Evolutionary conservation across 2,888 invertebrate genomes (phyloP).

Genomic region (Conomelus anceps): DNA sequence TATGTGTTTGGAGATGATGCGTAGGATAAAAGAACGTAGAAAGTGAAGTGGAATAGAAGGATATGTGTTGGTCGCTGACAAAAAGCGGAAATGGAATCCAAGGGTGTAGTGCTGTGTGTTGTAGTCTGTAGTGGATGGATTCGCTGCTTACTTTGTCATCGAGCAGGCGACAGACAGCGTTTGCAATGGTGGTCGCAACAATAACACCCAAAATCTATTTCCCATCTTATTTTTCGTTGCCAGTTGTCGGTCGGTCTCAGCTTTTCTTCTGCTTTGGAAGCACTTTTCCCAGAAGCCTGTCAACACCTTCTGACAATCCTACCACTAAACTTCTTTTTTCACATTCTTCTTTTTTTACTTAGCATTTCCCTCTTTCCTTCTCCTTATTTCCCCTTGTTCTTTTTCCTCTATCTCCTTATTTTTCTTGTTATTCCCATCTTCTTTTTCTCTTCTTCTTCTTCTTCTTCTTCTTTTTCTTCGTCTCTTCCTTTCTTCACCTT

Average conservation of each 20-base stretch:
- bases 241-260: background rate
- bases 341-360: background rate
- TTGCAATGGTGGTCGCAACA: background rate
- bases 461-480: background rate
- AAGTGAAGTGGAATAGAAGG: background rate
- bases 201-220: background rate
- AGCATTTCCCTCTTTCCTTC: background rate
- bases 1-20: too few species aligned
- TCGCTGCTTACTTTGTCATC: background rate
- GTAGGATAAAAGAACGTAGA: background rate
- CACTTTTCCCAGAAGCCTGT: background rate
- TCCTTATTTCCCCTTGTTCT: conserved; percentile 23
- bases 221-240: background rate
- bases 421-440: conserved; percentile 20
- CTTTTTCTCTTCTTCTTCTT: background rate
- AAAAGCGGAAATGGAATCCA: background rate
- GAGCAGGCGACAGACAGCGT: background rate
- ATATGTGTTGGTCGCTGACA: background rate
- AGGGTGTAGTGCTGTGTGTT: too few species aligned
- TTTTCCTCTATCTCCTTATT: conserved; percentile 27
- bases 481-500: background rate
- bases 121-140: too few species aligned
- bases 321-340: background rate
- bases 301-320: background rate
- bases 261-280: background rate